Percentiles rank a stretch among this genome's conserved stretches.
phyloP scores from a whole-genome alignment of 2,113 vertebrate species.

The Terrapene triunguis region DNA sequence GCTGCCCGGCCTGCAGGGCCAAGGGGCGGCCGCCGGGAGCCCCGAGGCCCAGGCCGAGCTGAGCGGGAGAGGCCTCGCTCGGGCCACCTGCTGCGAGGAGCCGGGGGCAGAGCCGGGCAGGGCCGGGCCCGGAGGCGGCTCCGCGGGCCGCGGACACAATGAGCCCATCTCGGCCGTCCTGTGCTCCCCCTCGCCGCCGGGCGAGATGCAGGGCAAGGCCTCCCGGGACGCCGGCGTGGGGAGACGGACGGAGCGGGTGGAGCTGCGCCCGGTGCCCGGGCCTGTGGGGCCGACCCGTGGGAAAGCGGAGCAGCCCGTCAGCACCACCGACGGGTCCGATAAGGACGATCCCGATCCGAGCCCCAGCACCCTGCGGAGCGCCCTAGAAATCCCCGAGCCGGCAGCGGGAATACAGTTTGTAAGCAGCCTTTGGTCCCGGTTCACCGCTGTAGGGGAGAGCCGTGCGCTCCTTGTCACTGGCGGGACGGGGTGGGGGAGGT shows the following conservation, averaged over 20 bases:
- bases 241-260: constrained; percentile 57
- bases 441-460: neutral
- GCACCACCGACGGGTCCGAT: constrained; percentile 71
- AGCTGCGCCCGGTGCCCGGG: constrained; percentile 63
- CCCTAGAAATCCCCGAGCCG: constrained; percentile 75
- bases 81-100: constrained; percentile 66
- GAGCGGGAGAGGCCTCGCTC: constrained; percentile 57
- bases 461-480: no score
- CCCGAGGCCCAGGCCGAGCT: neutral
- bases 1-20: constrained; percentile 12
- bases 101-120: constrained; percentile 52
- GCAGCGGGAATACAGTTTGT: constrained; percentile 80
- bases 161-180: constrained; percentile 66
- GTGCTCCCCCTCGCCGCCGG: constrained; percentile 55
- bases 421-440: constrained; percentile 77
- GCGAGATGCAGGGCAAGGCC: constrained; percentile 66
- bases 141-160: constrained; percentile 60
- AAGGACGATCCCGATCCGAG: constrained; percentile 76
- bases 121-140: constrained; percentile 65
- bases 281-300: constrained; percentile 63
- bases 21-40: neutral
- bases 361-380: constrained; percentile 74
- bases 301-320: constrained; percentile 69
- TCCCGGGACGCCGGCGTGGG: constrained; percentile 46
- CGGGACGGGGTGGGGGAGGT: neutral